Evolutionary conservation across 2,113 vertebrate species (phyloP).

Genomic region (Brachyhypopomus occidentalis): DNA sequence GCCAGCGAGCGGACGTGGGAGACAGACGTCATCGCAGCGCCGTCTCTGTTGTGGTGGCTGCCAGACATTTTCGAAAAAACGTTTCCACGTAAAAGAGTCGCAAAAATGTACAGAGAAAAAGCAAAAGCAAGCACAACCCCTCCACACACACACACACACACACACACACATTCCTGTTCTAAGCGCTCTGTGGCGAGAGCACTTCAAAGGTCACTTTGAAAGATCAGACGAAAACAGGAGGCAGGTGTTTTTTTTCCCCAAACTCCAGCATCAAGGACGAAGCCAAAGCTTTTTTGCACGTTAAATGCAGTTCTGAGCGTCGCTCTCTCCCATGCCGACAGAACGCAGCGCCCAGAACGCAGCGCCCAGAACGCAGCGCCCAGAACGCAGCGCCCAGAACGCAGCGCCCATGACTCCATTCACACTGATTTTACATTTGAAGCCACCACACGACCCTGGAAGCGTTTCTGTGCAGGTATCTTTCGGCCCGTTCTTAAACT

Average conservation of each 20-base stretch:
- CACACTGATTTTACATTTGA: background rate
- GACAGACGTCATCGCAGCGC: conserved; percentile 41
- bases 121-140: background rate
- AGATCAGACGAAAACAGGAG: background rate
- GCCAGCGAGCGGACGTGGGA: conserved; percentile 62
- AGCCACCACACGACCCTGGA: background rate
- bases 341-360: too few relatives aligned
- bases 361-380: too few relatives aligned
- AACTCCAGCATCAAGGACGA: background rate
- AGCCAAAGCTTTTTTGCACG: background rate
- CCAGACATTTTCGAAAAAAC: background rate
- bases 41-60: background rate
- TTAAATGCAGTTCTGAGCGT: background rate
- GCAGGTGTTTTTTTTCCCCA: background rate
- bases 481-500: too few relatives aligned
- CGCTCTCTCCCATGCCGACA: background rate
- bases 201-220: conserved; percentile 1
- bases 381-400: too few relatives aligned
- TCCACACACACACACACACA: background rate
- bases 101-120: background rate
- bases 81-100: background rate
- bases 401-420: too few relatives aligned
- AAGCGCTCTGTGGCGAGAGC: background rate
- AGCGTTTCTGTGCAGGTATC: too few relatives aligned
- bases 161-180: background rate